Evolutionary conservation across 2,113 vertebrate species (phyloP).

Genomic region (Prietella phreatophila): DNA sequence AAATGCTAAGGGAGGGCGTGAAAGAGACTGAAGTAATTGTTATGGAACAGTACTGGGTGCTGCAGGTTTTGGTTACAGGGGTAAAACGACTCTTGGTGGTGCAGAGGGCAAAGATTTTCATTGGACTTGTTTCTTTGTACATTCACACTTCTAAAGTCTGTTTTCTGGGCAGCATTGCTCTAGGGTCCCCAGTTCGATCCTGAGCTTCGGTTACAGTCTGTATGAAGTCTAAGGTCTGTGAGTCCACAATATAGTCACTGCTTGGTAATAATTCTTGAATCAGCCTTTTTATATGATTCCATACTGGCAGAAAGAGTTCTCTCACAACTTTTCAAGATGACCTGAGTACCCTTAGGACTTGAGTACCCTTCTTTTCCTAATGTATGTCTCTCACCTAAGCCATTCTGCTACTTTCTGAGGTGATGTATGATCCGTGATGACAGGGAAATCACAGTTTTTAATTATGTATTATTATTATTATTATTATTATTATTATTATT

Average conservation of each 20-base stretch:
- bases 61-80: constrained; percentile 8
- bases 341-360: background rate
- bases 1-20: background rate
- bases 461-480: background rate
- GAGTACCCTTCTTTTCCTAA: background rate
- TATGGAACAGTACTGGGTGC: background rate
- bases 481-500: background rate
- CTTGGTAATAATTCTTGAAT: background rate
- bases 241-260: background rate
- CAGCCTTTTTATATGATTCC: background rate
- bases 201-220: background rate
- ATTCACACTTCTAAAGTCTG: background rate
- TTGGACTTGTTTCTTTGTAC: background rate
- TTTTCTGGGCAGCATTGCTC: background rate
- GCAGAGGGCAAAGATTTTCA: background rate
- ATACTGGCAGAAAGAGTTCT: background rate
- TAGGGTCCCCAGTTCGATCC: background rate
- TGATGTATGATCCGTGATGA: background rate
- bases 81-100: background rate
- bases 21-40: constrained; percentile 9
- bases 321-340: background rate
- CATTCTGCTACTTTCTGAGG: background rate
- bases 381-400: background rate
- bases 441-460: background rate
- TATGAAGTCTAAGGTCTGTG: too few relatives aligned